Evolutionary conservation across 2,797 vertebrate species (phyloP).

Genomic region (Neosilurus hyrtlii): DNA sequence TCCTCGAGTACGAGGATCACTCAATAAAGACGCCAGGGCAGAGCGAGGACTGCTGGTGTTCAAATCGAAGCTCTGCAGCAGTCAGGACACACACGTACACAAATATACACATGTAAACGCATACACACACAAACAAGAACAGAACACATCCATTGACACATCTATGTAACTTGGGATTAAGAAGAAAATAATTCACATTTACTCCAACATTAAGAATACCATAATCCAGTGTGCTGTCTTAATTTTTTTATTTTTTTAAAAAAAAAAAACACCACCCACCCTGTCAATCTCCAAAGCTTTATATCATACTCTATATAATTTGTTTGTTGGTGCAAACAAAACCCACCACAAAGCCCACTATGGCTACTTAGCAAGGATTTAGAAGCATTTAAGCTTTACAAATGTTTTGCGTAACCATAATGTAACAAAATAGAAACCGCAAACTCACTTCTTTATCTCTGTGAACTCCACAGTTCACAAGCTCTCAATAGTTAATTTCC

Average conservation of each 20-base stretch:
- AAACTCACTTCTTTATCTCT: neutral
- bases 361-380: neutral
- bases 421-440: neutral
- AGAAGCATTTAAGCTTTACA: neutral
- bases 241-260: too few relatives aligned
- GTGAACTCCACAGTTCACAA: neutral
- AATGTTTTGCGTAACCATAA: neutral
- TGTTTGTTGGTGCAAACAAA: too few relatives aligned
- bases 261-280: neutral
- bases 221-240: neutral
- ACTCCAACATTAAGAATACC: neutral
- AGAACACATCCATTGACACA: neutral
- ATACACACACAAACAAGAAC: slow-evolving; percentile 26
- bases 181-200: neutral
- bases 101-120: slow-evolving; percentile 48
- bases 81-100: slow-evolving; percentile 51
- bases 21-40: slow-evolving; percentile 80
- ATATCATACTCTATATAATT: too few relatives aligned
- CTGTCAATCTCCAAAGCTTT: neutral
- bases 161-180: neutral
- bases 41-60: slow-evolving; percentile 78
- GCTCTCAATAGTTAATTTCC: neutral
- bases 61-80: slow-evolving; percentile 83
- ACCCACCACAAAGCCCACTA: too few relatives aligned
- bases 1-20: slow-evolving; percentile 81